These are phyloP conservation scores for Lepisosteus osseus DNA, from an alignment of 2,113 vertebrate genomes.

Conservation along the genomic window DNA sequence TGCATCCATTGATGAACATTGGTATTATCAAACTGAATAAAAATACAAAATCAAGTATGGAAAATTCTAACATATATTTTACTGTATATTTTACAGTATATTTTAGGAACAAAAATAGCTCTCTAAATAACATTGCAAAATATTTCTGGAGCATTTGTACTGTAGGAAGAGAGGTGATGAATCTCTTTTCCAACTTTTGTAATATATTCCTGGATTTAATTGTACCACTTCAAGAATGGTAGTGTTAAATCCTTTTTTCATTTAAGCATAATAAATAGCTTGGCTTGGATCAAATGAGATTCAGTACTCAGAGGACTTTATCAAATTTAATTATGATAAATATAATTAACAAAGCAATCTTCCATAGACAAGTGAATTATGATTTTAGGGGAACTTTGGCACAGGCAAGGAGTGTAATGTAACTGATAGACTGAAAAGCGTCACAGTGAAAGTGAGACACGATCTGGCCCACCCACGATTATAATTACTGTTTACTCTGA, in stretches of 20 bases:
- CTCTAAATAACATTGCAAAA: no score
- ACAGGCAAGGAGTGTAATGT: conserved; percentile 52
- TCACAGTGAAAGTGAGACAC: conserved; percentile 32
- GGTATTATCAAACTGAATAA: no score
- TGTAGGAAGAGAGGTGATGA: no score
- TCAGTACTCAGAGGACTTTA: conserved; percentile 61
- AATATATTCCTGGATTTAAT: neutral
- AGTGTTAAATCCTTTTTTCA: conserved; percentile 1
- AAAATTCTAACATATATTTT: no score
- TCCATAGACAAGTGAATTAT: conserved; percentile 62
- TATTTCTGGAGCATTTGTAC: no score
- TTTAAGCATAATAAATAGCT: conserved; percentile 38
- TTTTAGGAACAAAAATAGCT: no score
- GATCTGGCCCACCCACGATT: conserved; percentile 15
- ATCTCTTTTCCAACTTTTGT: no score
- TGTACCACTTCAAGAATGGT: conserved; percentile 1
- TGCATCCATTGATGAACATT: no score
- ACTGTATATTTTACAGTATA: no score
- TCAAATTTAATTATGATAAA: conserved; percentile 73
- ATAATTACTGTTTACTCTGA: conserved; percentile 24
- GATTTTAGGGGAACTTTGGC: conserved; percentile 52
- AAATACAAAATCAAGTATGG: no score
- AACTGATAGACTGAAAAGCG: conserved; percentile 50
- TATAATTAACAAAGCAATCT: conserved; percentile 75
- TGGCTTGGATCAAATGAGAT: conserved; percentile 63